A percentile compares a stretch with the other conserved stretches of the same genome.
These are phyloP conservation scores for Phortica magna DNA, from an alignment of 2,888 invertebrate genomes.

Conservation along the genomic window DNA sequence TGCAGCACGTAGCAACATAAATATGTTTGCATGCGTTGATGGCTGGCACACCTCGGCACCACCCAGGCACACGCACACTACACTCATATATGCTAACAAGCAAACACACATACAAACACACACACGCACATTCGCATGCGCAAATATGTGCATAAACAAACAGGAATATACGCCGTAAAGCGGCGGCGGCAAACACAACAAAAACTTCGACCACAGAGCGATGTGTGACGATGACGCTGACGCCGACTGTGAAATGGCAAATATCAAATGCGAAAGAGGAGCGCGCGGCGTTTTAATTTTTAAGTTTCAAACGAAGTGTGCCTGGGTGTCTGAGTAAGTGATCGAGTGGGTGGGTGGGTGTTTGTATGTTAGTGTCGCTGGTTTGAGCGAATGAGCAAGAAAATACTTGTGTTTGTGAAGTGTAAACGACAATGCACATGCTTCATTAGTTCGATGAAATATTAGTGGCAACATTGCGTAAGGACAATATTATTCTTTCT, in stretches of 20 bases:
- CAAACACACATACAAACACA: constrained; percentile 31
- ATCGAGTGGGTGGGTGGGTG: not conserved
- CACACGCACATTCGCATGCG: constrained; percentile 52
- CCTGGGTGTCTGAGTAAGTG: not conserved
- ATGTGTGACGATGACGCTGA: not conserved
- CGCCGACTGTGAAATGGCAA: constrained; percentile 6
- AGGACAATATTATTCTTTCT: constrained; percentile 58
- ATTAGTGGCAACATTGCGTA: constrained; percentile 62
- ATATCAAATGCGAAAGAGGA: constrained; percentile 2
- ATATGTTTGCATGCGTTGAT: constrained; percentile 58
- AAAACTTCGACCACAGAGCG: not conserved
- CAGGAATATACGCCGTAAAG: constrained; percentile 7
- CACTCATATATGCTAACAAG: constrained; percentile 16
- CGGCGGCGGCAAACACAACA: not conserved
- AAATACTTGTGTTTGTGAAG: not conserved
- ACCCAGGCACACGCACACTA: not conserved
- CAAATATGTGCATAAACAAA: constrained; percentile 27
- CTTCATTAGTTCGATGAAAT: constrained; percentile 63
- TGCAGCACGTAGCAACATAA: constrained; percentile 62
- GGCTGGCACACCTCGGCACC: not conserved
- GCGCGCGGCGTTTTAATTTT: constrained; percentile 14
- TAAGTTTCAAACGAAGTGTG: not conserved
- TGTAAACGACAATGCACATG: constrained; percentile 45
- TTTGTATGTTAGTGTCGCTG: not conserved
- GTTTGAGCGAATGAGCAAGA: not conserved